Conservation (phyloP, 23 tunicate species). For the Halocynthia aurantium region DNA sequence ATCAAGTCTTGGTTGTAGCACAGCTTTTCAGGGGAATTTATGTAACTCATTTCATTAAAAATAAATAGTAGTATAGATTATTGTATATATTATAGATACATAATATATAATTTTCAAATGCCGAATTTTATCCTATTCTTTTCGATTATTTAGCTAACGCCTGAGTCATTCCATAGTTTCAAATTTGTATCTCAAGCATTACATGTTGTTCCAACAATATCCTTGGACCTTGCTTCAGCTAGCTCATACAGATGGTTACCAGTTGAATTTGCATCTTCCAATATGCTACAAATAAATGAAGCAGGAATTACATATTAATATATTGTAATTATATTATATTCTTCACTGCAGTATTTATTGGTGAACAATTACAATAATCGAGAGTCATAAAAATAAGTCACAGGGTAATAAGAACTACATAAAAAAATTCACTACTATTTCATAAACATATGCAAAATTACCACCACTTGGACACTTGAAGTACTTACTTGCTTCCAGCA, state of each 20-base stretch:
- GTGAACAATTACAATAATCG: too few species aligned
- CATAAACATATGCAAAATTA: too few species aligned
- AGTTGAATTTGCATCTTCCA: slow-evolving; percentile 2
- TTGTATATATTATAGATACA: background rate
- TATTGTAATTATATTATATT: too few species aligned
- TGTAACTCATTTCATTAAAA: too few species aligned
- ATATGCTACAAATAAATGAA: background rate
- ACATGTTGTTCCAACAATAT: slow-evolving; percentile 23
- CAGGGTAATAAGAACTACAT: background rate
- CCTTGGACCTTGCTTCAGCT: slow-evolving; percentile 17
- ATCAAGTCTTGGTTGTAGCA: too few species aligned
- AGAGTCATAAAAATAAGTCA: too few species aligned
- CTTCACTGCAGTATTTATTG: too few species aligned
- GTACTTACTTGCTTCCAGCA: slow-evolving; percentile 23
- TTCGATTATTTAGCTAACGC: background rate
- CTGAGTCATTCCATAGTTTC: background rate
- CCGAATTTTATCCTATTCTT: background rate
- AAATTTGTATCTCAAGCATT: background rate
- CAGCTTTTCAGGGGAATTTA: too few species aligned
- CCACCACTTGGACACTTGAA: too few species aligned
- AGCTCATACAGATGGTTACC: slow-evolving; percentile 21
- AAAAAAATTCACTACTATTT: too few species aligned
- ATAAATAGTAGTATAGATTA: too few species aligned
- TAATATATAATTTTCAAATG: background rate
- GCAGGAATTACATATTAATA: background rate